Evolutionary conservation across 1,140 invertebrate genomes (phyloP).

Genomic region (Sweltsa coloradensis): DNA sequence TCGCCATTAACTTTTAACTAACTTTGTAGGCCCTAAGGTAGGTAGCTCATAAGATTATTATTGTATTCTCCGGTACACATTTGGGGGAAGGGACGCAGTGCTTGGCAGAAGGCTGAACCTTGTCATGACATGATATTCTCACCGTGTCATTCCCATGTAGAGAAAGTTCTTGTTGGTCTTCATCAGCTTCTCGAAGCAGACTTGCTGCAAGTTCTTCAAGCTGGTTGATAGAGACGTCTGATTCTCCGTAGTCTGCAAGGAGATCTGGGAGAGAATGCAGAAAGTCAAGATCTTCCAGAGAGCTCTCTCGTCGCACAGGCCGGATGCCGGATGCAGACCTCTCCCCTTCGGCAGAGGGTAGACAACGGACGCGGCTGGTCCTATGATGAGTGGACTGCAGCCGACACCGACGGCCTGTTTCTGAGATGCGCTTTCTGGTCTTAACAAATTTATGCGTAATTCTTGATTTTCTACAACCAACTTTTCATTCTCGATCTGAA

Average conservation of each 20-base stretch:
- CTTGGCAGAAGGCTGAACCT: neutral
- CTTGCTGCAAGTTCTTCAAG: conserved; percentile 67
- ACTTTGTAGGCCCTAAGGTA: no score
- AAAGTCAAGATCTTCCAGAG: conserved; percentile 55
- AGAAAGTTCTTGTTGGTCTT: conserved; percentile 56
- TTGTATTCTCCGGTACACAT: no score
- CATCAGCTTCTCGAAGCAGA: conserved; percentile 64
- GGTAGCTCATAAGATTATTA: no score
- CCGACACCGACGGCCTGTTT: conserved; percentile 36
- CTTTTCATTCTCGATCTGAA: conserved; percentile 42
- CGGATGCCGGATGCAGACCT: conserved; percentile 43
- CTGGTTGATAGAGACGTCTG: conserved; percentile 49
- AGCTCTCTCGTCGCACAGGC: conserved; percentile 30
- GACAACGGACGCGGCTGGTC: conserved; percentile 60
- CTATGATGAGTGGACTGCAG: conserved; percentile 40
- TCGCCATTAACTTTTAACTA: no score
- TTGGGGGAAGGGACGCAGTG: no score
- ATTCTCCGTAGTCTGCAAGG: conserved; percentile 50
- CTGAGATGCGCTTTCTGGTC: conserved; percentile 16
- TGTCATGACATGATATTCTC: neutral
- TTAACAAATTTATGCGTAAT: conserved; percentile 28
- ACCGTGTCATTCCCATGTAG: no score
- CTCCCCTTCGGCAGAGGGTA: conserved; percentile 73
- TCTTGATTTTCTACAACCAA: conserved; percentile 47
- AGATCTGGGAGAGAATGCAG: conserved; percentile 69